Conservation (phyloP, 2,888 invertebrate genomes). For the Rhamnusium bicolor region DNA sequence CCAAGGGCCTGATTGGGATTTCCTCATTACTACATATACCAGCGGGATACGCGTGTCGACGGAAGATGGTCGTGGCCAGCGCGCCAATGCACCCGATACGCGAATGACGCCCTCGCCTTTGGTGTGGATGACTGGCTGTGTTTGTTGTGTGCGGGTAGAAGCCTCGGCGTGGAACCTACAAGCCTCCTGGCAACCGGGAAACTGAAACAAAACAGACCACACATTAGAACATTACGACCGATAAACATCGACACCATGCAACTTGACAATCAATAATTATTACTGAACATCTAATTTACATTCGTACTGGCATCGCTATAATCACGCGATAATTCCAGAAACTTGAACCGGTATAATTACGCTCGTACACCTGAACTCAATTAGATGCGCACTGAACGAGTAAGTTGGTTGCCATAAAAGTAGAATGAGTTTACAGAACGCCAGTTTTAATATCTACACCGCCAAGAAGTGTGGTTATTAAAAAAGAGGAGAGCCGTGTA, state of each 20-base stretch:
- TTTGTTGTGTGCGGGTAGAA: conserved; percentile 75
- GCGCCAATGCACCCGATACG: conserved; percentile 77
- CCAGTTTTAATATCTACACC: conserved; percentile 54
- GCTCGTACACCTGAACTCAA: conserved; percentile 62
- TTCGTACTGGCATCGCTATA: conserved; percentile 56
- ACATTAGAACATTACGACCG: conserved; percentile 24
- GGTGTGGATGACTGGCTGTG: conserved; percentile 81
- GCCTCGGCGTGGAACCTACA: conserved; percentile 81
- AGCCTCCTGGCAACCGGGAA: conserved; percentile 81
- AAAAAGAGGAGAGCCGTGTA: conserved; percentile 40
- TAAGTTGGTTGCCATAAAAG: conserved; percentile 52
- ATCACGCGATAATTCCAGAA: conserved; percentile 61
- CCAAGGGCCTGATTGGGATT: conserved; percentile 78
- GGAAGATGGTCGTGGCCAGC: conserved; percentile 78
- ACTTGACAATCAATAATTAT: conserved; percentile 60
- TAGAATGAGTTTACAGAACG: conserved; percentile 55
- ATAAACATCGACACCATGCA: conserved; percentile 30
- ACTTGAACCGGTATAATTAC: conserved; percentile 64
- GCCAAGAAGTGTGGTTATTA: conserved; percentile 53
- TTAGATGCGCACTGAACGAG: conserved; percentile 54
- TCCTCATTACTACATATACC: conserved; percentile 82
- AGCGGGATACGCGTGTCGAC: conserved; percentile 74
- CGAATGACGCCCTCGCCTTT: conserved; percentile 80
- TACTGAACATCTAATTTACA: conserved; percentile 62
- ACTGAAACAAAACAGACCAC: conserved; percentile 72